Base-by-base conservation (phyloP, 2,797 vertebrate genomes). In the Calcarius lapponicus region DNA sequence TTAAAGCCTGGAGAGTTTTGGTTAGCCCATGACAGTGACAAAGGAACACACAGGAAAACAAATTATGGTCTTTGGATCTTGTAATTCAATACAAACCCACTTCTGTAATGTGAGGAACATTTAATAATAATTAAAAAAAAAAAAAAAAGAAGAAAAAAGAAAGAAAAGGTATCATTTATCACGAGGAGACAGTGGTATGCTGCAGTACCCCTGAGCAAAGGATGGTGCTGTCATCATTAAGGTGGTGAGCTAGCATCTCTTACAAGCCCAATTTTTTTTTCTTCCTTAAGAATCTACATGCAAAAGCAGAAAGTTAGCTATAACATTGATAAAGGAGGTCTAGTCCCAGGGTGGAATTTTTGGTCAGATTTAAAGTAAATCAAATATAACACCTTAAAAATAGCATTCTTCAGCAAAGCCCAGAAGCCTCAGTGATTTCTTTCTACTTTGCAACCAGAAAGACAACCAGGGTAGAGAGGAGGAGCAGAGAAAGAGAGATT, bases 321-420 rank as follows among this genome's bases (percentile, higher is more conserved):
- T 89, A 92, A 66, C 21, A n/a, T 8, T 86, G 85, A 76, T 80
- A 92, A 93, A 96, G 82, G 64, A 94, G 80, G 34, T 84, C 85
- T 88, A 78, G 64, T 90, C 78, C 67, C 76, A 61, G 48, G 43
- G 48, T 73, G 42, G 66, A 81, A 51, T 9, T 92, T 86, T 81
- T 84, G 85, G 85, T 91, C 62, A 92, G 70, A 53, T 91, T 84
- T 90, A 53, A 95, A 92, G 82, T 90, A 96, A 94, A 97, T 92
- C 62, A 88, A 88, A 90, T 84, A 62, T 47, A 88, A 94, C 88
- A 88, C 91, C 85, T 93, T 93, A 93, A 94, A 96, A 93, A 96
- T 66, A 94, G 82, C 70, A 88, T 48, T 60, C 47, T 81, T 93
- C 60, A 61, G 83, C 62, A 96, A 88, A 94, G 80, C 60, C 32